These are phyloP conservation scores for Allolobophora icterica DNA, from an alignment of 2,888 invertebrate genomes.

Conservation along the genomic window DNA sequence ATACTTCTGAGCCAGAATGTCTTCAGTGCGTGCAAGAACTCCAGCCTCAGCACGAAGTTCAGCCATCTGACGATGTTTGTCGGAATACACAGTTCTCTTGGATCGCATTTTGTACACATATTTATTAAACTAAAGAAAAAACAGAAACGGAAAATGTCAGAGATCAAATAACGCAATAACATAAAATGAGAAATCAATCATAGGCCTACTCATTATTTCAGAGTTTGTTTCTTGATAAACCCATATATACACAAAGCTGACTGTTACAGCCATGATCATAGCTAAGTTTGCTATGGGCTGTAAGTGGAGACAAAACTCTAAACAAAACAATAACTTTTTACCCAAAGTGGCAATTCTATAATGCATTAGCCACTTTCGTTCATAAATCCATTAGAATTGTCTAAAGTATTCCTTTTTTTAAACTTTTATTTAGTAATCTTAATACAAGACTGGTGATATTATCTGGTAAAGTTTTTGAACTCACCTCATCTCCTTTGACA, in stretches of 20 bases:
- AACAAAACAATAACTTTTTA: too few species aligned
- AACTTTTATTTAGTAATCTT: not conserved
- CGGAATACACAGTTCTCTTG: conserved; percentile 82
- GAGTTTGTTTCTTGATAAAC: not conserved
- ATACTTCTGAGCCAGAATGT: conserved; percentile 72
- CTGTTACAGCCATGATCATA: too few species aligned
- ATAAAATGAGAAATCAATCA: not conserved
- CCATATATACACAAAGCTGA: not conserved
- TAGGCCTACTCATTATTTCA: not conserved
- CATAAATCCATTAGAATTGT: not conserved
- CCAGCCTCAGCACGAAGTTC: conserved; percentile 79
- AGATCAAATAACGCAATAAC: not conserved
- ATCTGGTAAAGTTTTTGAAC: conserved; percentile 28
- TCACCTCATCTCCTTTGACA: conserved; percentile 76
- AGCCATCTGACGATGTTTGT: conserved; percentile 78
- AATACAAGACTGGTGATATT: not conserved
- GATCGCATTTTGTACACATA: conserved; percentile 82
- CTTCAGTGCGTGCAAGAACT: conserved; percentile 77
- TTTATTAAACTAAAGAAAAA: conserved; percentile 74
- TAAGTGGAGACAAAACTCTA: too few species aligned
- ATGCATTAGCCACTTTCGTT: not conserved
- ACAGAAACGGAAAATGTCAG: not conserved
- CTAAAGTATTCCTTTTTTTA: not conserved
- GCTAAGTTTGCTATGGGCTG: too few species aligned
- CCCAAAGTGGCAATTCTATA: not conserved